Conservation (phyloP, 1,140 invertebrate genomes). For the Pachypeltis micranthus region DNA sequence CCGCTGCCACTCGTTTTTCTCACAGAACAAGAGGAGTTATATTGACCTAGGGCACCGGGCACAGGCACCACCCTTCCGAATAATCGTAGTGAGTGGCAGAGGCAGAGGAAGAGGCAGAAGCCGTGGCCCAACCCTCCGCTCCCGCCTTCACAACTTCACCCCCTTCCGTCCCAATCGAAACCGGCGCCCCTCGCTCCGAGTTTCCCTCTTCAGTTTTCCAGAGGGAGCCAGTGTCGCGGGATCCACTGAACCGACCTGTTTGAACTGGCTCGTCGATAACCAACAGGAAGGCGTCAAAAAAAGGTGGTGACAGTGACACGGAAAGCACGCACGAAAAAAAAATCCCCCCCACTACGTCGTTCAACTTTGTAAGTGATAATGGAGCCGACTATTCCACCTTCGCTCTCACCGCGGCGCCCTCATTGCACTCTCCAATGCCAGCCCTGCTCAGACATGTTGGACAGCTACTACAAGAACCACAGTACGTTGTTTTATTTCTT, state of each 20-base stretch:
- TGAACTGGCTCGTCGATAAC: constrained; percentile 36
- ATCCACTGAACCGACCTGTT: constrained; percentile 35
- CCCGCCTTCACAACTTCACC: too few relatives aligned
- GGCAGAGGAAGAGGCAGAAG: too few relatives aligned
- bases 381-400: constrained; percentile 31
- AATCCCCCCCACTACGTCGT: constrained; percentile 29
- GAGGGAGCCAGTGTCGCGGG: background rate
- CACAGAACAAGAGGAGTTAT: background rate
- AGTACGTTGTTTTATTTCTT: too few relatives aligned
- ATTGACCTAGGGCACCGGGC: background rate
- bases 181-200: background rate
- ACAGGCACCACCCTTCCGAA: background rate
- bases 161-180: background rate
- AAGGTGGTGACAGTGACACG: too few relatives aligned
- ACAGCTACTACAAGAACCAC: constrained; percentile 55
- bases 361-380: constrained; percentile 28
- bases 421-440: constrained; percentile 61
- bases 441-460: constrained; percentile 50
- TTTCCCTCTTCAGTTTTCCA: background rate
- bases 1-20: too few relatives aligned
- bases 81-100: too few relatives aligned
- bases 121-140: too few relatives aligned
- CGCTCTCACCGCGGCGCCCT: constrained; percentile 52
- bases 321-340: too few relatives aligned
- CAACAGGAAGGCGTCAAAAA: constrained; percentile 33